Evolutionary conservation across 2,797 vertebrate species (phyloP), one percentile per base, ranked within the genome.

Genomic region (Melanotaenia parkinsoni): DNA sequence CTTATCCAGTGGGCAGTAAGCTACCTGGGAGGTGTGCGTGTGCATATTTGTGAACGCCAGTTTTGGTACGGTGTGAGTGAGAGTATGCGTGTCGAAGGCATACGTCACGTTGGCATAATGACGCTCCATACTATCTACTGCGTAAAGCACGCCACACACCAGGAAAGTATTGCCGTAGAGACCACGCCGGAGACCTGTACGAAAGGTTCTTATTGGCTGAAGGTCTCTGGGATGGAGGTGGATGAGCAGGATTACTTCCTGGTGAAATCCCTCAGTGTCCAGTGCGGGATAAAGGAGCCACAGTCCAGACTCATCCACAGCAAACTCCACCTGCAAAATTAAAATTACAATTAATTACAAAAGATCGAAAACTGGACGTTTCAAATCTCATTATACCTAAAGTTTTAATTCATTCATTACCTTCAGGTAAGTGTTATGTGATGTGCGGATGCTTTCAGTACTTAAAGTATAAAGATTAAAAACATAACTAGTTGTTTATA

Each of bases 231-330:
- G 93, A 0, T 95, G 95, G 70, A 99, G 94, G 72, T 96, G 96
- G 87, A 94, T 96, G 63, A 99, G 95, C 45, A 97, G 93, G 0
- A 97, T 96, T 12, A 98, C 96, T 85, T 99, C 97, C 88, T 97
- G 96, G 87, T 95, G 95, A 86, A 95, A 97, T 54, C 96, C 96
- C 80, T 97, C 96, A 0, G 97, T 96, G 53, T 94, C 97, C 86
- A 97, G 90, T 73, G 97, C 96, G 0, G 97, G 96, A 74, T 99
- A 99, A 73, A 98, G 95, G 68, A 98, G 84, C 97, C 97, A 98
- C 63, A 99, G 89, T 63, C 97, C 97, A 0, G 96, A 97, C 91
- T 99, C 97, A 0, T 99, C 97, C 30, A 97, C 95, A 0, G 96
- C 96, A 3, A 99, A 97, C 93, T 98, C 95, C 75, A 99, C 95